phyloP scores from a whole-genome alignment of 1,140 invertebrate genomes.

The Drosophila carrolli region DNA sequence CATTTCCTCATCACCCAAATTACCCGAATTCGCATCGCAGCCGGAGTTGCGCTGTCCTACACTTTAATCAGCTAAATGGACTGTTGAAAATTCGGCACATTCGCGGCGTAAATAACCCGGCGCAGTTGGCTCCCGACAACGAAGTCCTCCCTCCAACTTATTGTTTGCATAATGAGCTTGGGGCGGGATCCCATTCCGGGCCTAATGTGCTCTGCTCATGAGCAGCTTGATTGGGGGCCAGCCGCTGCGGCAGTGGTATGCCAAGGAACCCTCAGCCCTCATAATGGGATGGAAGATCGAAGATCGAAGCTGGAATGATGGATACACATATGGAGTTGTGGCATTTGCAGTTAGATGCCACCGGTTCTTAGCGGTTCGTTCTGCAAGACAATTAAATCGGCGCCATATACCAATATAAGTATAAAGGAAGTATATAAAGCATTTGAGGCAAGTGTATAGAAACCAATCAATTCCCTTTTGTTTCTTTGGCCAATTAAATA shows the following conservation, averaged over 20 bases:
- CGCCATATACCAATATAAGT: too few relatives aligned
- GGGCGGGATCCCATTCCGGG: slow-evolving; percentile 51
- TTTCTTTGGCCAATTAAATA: too few relatives aligned
- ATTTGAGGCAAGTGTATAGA: not conserved
- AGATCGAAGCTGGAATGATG: not conserved
- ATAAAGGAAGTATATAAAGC: not conserved
- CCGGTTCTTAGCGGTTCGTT: slow-evolving; percentile 25
- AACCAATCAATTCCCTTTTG: too few relatives aligned
- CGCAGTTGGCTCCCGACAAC: slow-evolving; percentile 20
- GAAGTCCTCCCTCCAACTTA: slow-evolving; percentile 16
- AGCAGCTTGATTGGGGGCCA: slow-evolving; percentile 63
- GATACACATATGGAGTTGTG: not conserved
- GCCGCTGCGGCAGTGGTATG: slow-evolving; percentile 18
- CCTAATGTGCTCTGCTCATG: slow-evolving; percentile 66
- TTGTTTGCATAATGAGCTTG: slow-evolving; percentile 72
- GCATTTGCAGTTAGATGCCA: slow-evolving; percentile 60
- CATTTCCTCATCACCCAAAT: slow-evolving; percentile 64
- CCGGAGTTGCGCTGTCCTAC: slow-evolving; percentile 33
- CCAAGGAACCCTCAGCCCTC: slow-evolving; percentile 60
- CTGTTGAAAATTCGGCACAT: slow-evolving; percentile 79
- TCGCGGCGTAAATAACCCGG: slow-evolving; percentile 30
- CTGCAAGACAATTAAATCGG: not conserved
- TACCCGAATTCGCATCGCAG: slow-evolving; percentile 39
- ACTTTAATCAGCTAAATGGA: slow-evolving; percentile 81
- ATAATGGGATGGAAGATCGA: slow-evolving; percentile 21